Evolutionary conservation across 2,113 vertebrate genomes (phyloP).

Genomic region (Barnardius zonarius): DNA sequence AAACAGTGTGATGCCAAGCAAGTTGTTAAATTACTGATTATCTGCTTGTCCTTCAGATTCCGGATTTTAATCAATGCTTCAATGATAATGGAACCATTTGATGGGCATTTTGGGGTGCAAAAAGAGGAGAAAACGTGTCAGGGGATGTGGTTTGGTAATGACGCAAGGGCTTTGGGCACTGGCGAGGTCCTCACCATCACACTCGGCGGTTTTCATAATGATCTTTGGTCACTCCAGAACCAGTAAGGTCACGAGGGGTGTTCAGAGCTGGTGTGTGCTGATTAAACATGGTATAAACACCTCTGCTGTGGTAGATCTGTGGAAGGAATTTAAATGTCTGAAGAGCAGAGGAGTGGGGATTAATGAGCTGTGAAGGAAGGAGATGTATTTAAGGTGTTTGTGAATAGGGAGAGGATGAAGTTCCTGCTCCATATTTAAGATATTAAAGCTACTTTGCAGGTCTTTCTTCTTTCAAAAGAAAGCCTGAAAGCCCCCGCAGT

Average conservation of each 20-base stretch:
- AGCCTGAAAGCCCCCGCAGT: slow-evolving; percentile 45
- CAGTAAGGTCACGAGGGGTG: not conserved
- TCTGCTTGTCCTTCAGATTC: not conserved
- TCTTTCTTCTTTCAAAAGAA: slow-evolving; percentile 34
- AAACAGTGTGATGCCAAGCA: fast-evolving
- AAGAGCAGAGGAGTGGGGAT: slow-evolving; percentile 32
- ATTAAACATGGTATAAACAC: slow-evolving; percentile 53
- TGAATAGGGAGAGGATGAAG: slow-evolving; percentile 21
- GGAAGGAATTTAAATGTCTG: slow-evolving; percentile 38
- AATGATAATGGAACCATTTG: not conserved
- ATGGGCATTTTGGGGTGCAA: not conserved
- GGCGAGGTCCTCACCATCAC: not conserved
- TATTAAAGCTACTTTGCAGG: slow-evolving; percentile 34
- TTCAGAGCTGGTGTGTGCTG: not conserved
- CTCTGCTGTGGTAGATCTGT: slow-evolving; percentile 20
- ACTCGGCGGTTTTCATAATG: not conserved
- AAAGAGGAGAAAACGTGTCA: not conserved
- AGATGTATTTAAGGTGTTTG: slow-evolving; percentile 51
- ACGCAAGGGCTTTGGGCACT: not conserved
- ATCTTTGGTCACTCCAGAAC: slow-evolving; percentile 28
- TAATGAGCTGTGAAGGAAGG: slow-evolving; percentile 63
- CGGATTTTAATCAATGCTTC: slow-evolving; percentile 37
- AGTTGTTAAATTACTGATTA: not conserved
- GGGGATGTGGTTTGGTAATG: not conserved
- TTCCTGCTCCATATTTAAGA: slow-evolving; percentile 54